Evolutionary conservation across 2,113 vertebrate species (phyloP).

Genomic region (Sylvilagus bachmani): DNA sequence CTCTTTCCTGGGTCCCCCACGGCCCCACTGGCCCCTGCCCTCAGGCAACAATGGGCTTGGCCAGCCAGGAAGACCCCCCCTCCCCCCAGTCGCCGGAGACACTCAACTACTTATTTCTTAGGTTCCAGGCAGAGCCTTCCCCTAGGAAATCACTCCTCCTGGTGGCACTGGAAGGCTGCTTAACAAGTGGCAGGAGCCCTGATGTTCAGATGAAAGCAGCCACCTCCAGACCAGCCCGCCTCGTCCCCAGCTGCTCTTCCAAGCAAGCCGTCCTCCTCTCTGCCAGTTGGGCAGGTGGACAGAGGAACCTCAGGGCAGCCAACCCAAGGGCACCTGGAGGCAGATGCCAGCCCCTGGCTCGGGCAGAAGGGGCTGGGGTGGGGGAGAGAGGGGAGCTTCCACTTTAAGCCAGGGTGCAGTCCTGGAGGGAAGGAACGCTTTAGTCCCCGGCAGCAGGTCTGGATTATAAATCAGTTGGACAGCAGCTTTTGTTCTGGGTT

Average conservation of each 20-base stretch:
- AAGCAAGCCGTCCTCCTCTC: conserved; percentile 53
- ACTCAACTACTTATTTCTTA: not conserved
- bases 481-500: conserved; percentile 80
- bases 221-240: conserved; percentile 33
- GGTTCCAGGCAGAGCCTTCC: not conserved
- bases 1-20: not conserved
- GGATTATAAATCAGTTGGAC: conserved; percentile 75
- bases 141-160: conserved; percentile 56
- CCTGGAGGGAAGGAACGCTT: conserved; percentile 22
- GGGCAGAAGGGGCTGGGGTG: not conserved
- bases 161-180: conserved; percentile 40
- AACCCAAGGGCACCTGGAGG: not conserved
- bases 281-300: conserved; percentile 62
- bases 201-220: conserved; percentile 60
- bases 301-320: not conserved
- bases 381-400: not conserved
- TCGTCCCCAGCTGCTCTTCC: conserved; percentile 55
- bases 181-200: conserved; percentile 54
- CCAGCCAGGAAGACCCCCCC: not conserved
- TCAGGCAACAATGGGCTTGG: not conserved
- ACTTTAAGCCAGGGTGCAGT: not conserved
- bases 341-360: conserved; percentile 3
- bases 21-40: not conserved
- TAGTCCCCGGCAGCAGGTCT: conserved; percentile 69
- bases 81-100: not conserved